Conservation (phyloP, 2,797 vertebrate species). For the Coranthus polyacanthus region DNA sequence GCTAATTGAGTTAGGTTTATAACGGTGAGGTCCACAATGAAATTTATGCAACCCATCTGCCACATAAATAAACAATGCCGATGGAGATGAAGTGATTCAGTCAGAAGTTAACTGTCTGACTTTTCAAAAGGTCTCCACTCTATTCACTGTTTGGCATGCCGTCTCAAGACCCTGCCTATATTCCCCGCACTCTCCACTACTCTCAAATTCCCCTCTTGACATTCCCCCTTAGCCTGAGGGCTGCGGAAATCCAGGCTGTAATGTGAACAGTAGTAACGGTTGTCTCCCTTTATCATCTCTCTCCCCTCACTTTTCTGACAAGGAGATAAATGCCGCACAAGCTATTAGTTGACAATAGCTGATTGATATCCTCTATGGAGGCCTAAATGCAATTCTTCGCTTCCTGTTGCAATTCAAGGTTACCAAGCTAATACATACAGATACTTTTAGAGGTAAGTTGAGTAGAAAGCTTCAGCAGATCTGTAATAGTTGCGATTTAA, state of each 20-base stretch:
- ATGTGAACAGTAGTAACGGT: conserved; percentile 51
- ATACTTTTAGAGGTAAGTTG: conserved; percentile 20
- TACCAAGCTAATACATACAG: conserved; percentile 51
- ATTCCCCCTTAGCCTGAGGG: conserved; percentile 47
- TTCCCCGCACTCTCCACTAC: conserved; percentile 43
- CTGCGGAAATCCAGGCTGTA: conserved; percentile 52
- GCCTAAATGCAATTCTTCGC: conserved; percentile 49
- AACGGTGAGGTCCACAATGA: conserved; percentile 66
- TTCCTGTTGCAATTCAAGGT: conserved; percentile 58
- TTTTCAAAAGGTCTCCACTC: conserved; percentile 71
- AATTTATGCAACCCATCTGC: conserved; percentile 82
- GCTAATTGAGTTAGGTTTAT: conserved; percentile 82
- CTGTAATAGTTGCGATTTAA: conserved; percentile 42
- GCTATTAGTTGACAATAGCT: conserved; percentile 67
- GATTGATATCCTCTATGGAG: conserved; percentile 63
- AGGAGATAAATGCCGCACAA: conserved; percentile 58
- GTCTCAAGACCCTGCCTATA: conserved; percentile 53
- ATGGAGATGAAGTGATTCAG: conserved; percentile 68
- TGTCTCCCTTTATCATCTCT: conserved; percentile 61
- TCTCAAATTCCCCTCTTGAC: conserved; percentile 55
- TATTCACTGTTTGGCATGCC: conserved; percentile 46
- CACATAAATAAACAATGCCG: conserved; percentile 77
- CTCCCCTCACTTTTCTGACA: conserved; percentile 60
- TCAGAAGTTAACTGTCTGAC: conserved; percentile 73
- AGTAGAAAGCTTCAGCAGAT: conserved; percentile 28